A percentile compares a stretch with the other conserved stretches of the same genome.
These are phyloP conservation scores for Labeo catla DNA, from an alignment of 2,113 vertebrate genomes.

Conservation along the genomic window DNA sequence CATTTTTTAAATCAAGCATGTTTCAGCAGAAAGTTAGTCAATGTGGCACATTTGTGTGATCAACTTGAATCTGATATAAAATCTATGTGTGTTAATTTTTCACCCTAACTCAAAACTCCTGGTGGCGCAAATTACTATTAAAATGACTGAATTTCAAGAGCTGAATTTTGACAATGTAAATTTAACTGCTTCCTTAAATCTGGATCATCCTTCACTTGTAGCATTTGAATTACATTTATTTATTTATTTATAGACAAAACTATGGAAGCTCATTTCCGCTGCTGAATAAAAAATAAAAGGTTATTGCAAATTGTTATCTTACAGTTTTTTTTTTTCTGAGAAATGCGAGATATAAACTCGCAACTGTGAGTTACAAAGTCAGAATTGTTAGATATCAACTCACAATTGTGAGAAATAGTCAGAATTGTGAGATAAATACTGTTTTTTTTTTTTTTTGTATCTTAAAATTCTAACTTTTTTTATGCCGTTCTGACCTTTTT, in stretches of 20 bases:
- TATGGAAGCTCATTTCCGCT: no score
- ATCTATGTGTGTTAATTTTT: not conserved
- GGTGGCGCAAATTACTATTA: not conserved
- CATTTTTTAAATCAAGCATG: not conserved
- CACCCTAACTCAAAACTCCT: not conserved
- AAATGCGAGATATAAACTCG: no score
- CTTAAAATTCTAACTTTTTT: no score
- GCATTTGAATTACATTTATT: not conserved
- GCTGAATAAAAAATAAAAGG: no score
- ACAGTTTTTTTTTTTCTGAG: no score
- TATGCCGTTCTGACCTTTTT: no score
- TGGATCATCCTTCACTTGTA: not conserved
- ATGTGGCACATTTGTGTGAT: not conserved
- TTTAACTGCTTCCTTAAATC: not conserved
- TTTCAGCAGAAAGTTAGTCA: not conserved
- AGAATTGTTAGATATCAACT: no score
- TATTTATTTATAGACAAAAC: not conserved
- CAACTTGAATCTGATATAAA: not conserved
- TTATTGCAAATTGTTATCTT: no score
- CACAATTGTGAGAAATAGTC: no score
- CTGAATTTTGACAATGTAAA: not conserved
- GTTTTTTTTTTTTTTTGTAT: no score
- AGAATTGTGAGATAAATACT: no score
- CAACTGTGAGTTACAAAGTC: no score
- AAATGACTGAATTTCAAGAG: not conserved